These are phyloP conservation scores for Chlorodrepanis virens DNA, from an alignment of 2,113 vertebrate species.

Conservation along the genomic window DNA sequence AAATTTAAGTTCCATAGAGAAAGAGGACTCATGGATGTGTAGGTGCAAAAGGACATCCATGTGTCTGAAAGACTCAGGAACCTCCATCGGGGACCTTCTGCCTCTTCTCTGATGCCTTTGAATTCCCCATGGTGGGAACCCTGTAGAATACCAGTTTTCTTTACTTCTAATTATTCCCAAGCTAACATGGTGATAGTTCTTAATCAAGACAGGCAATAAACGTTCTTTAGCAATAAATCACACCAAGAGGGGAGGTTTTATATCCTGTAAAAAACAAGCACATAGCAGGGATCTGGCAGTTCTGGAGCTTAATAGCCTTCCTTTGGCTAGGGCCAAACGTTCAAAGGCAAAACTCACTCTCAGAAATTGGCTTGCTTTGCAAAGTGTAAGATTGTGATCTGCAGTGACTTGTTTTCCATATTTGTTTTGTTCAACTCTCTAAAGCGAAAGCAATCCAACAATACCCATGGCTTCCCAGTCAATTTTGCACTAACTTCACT, in stretches of 20 bases:
- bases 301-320: neutral
- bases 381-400: neutral
- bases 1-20: neutral
- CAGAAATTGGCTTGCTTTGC: neutral
- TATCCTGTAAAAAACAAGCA: neutral
- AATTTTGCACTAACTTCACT: neutral
- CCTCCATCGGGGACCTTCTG: fast-evolving
- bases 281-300: neutral
- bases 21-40: neutral
- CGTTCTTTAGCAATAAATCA: neutral
- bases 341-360: neutral
- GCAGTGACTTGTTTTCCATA: neutral
- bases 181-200: neutral
- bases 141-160: neutral
- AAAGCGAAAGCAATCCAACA: neutral
- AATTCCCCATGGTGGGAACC: neutral
- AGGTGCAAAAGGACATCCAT: neutral
- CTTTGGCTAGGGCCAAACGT: neutral
- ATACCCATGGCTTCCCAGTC: neutral
- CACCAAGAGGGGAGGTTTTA: neutral
- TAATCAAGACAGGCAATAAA: neutral
- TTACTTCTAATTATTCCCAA: neutral
- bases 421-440: neutral
- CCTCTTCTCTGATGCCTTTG: neutral
- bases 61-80: neutral